Evolutionary conservation across 2,797 vertebrate genomes (phyloP), one percentile per base, ranked within the genome.

Genomic region (Poecile montanus): DNA sequence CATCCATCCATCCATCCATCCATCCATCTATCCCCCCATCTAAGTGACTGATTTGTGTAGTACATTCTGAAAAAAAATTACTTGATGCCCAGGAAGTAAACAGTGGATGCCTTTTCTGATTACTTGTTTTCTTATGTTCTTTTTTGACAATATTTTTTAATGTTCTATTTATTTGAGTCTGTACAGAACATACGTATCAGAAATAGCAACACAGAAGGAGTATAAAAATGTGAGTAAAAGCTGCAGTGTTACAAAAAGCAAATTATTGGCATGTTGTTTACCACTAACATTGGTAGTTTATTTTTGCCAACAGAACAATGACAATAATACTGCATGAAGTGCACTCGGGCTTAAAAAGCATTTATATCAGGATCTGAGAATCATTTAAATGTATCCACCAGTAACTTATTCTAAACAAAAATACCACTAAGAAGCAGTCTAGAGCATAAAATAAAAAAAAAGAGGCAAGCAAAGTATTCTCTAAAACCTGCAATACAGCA

Each of bases 61-160:
- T 21, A 42, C 17, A 38, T 57, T 78, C n/a, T 67, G 34, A 67
- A 44, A 47, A 5, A 25, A 66, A 72, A 48, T 58, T 32, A 27
- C 16, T 6, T 16, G 19, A 58, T 65, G 7, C 4, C 14, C 23
- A 13, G 21, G 67, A 66, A 68, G 9, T 36, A 70, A 62, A 42
- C 1, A 21, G 4, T n/a, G 9, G 1, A 13, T 34, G 16, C 4
- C 0, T 5, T 54, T 83, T 48, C 23, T 73, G 22, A 13, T n/a
- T 66, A 6, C 13, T 53, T 61, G 17, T 9, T 80, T 72, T 67
- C 15, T 23, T 10, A 26, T 30, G 9, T 27, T 48, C 2, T 15
- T 61, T 88, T 90, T 51, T 25, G 5, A 65, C 10, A 60, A 15
- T 40, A 32, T 26, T 63, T 89, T 68, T 54, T 53, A 66, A 53